phyloP scores from a whole-genome alignment of 2,888 invertebrate species.

The Phaedon cochleariae region DNA sequence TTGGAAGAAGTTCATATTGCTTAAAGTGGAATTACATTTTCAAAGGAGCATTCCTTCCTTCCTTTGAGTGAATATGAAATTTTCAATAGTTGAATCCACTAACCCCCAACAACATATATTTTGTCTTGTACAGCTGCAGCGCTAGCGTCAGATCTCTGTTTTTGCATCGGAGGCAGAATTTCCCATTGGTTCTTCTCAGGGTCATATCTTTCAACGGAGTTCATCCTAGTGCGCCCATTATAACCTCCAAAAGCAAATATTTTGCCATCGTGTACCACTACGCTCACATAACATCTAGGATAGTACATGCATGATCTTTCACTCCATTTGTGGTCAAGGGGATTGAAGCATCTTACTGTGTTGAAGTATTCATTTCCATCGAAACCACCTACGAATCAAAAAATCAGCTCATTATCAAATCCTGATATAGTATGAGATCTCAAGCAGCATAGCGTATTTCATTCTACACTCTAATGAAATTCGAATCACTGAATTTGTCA shows the following conservation, averaged over 20 bases:
- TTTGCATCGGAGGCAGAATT: slow-evolving; percentile 77
- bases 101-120: slow-evolving; percentile 51
- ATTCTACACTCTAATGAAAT: too few species aligned
- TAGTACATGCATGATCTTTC: slow-evolving; percentile 83
- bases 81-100: slow-evolving; percentile 9
- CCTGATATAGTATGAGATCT: too few species aligned
- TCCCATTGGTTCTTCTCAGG: slow-evolving; percentile 82
- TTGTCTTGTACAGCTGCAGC: slow-evolving; percentile 74
- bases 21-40: too few species aligned
- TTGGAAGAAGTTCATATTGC: too few species aligned
- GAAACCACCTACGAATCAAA: slow-evolving; percentile 74
- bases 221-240: slow-evolving; percentile 79
- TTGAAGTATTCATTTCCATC: slow-evolving; percentile 82
- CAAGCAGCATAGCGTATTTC: too few species aligned
- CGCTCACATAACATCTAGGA: slow-evolving; percentile 79
- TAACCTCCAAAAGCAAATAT: slow-evolving; percentile 88
- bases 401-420: too few species aligned
- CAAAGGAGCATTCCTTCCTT: too few species aligned
- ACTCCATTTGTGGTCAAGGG: slow-evolving; percentile 77
- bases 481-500: too few species aligned
- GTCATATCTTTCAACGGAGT: slow-evolving; percentile 81
- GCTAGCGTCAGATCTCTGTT: slow-evolving; percentile 80
- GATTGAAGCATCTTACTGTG: slow-evolving; percentile 82
- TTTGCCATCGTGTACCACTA: slow-evolving; percentile 72
- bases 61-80: too few species aligned